These are phyloP conservation scores for Endomychus coccineus DNA, from an alignment of 2,888 invertebrate species.

Conservation along the genomic window DNA sequence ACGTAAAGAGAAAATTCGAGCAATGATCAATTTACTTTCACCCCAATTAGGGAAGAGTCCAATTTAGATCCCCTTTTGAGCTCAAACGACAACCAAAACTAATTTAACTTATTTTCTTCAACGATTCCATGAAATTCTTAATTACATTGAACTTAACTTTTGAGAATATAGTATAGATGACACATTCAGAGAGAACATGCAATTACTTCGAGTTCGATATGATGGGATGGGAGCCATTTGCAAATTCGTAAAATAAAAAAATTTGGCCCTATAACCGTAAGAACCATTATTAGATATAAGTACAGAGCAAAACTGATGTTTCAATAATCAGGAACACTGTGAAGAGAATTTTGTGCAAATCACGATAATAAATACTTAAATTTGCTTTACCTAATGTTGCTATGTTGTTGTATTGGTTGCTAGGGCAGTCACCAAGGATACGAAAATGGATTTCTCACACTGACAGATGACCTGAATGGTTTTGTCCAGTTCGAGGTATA, in stretches of 20 bases:
- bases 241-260: conserved; percentile 31
- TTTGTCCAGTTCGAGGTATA: no score
- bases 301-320: no score
- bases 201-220: no score
- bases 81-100: conserved; percentile 20
- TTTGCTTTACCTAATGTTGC: conserved; percentile 40
- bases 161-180: no score
- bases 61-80: conserved; percentile 29
- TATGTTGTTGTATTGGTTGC: conserved; percentile 48
- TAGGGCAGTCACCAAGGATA: conserved; percentile 46
- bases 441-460: conserved; percentile 39
- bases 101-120: conserved; percentile 26
- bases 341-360: conserved; percentile 3
- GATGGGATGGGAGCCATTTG: conserved; percentile 37
- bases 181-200: no score
- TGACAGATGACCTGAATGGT: no score
- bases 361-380: neutral
- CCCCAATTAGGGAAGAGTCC: conserved; percentile 30
- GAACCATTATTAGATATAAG: no score
- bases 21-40: conserved; percentile 12
- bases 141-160: no score
- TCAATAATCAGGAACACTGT: no score
- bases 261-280: no score
- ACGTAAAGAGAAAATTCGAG: no score
- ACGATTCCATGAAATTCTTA: conserved; percentile 12